Percentiles rank a stretch among this genome's conserved stretches.
These are phyloP conservation scores for Ennomos erosarius DNA, from an alignment of 2,888 invertebrate genomes.

Conservation along the genomic window DNA sequence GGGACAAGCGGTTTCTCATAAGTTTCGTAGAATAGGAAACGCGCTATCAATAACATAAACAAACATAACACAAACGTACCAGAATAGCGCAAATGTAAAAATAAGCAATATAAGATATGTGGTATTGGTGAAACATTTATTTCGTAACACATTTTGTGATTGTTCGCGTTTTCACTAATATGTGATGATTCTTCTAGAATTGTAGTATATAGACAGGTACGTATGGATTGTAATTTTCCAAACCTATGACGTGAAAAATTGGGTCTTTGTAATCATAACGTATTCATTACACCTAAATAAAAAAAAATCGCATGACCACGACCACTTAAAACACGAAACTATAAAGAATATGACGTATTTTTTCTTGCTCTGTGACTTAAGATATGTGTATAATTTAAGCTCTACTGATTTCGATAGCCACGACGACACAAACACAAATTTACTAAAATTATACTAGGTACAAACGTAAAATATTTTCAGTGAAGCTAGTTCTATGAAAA, in stretches of 20 bases:
- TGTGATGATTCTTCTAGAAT: too few species aligned
- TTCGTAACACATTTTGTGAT: constrained; percentile 39
- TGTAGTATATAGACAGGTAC: too few species aligned
- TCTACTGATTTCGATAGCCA: too few species aligned
- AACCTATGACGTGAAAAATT: neutral
- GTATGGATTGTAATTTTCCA: too few species aligned
- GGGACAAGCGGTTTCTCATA: constrained; percentile 2
- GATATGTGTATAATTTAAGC: too few species aligned
- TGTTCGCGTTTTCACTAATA: neutral
- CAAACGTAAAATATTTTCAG: constrained; percentile 22
- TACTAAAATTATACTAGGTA: neutral
- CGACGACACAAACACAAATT: too few species aligned
- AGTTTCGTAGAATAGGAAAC: constrained; percentile 3
- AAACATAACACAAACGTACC: constrained; percentile 1
- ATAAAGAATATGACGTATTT: too few species aligned
- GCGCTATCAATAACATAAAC: constrained; percentile 9
- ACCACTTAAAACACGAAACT: too few species aligned
- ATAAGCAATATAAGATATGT: constrained; percentile 44
- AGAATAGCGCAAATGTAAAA: constrained; percentile 33
- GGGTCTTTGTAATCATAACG: too few species aligned
- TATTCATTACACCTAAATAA: too few species aligned
- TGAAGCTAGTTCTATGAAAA: constrained; percentile 39
- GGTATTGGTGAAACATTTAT: constrained; percentile 50
- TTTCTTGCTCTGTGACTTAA: too few species aligned
- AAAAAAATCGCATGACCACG: too few species aligned